A percentile compares a stretch with the other conserved stretches of the same genome.
Evolutionary conservation across 92 coral and sea anemone species (phyloP).

Genomic region (Epizoanthus illoricatus): DNA sequence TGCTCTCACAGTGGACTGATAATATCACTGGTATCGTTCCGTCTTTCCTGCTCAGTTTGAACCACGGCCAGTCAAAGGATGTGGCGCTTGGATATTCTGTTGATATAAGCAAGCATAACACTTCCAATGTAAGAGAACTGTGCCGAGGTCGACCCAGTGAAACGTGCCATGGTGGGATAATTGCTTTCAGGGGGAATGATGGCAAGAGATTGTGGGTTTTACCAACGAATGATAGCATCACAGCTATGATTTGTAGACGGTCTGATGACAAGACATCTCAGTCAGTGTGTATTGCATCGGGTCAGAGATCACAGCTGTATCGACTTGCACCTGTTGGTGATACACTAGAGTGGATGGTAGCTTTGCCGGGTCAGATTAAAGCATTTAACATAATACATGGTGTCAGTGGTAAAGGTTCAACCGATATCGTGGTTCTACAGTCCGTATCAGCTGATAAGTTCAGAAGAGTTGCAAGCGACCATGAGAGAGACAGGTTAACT

Average conservation of each 20-base stretch:
- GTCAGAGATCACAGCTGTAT: conserved; percentile 17
- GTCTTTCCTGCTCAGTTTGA: conserved; percentile 2
- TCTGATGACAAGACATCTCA: not conserved
- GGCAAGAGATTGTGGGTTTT: conserved; percentile 6
- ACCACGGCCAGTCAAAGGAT: not conserved
- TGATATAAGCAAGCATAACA: not conserved
- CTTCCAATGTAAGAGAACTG: not conserved
- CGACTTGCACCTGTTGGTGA: conserved; percentile 35
- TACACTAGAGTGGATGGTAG: conserved; percentile 57
- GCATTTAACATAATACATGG: conserved; percentile 58
- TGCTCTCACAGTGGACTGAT: conserved; percentile 54
- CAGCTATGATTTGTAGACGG: not conserved
- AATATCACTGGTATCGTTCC: conserved; percentile 50
- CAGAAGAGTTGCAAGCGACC: not conserved
- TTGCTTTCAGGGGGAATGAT: not conserved
- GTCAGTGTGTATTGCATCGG: conserved; percentile 9
- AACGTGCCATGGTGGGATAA: not conserved
- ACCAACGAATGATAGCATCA: conserved; percentile 6
- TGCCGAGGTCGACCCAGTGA: conserved; percentile 4
- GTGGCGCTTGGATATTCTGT: conserved; percentile 3
- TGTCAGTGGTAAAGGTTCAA: conserved; percentile 47
- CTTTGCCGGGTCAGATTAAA: conserved; percentile 26
- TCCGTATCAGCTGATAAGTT: not conserved
- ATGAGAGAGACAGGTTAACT: conserved; percentile 9
- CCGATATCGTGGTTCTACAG: conserved; percentile 56